Conservation (phyloP, 2,113 vertebrate species). For the Aspidoscelis tigris region DNA sequence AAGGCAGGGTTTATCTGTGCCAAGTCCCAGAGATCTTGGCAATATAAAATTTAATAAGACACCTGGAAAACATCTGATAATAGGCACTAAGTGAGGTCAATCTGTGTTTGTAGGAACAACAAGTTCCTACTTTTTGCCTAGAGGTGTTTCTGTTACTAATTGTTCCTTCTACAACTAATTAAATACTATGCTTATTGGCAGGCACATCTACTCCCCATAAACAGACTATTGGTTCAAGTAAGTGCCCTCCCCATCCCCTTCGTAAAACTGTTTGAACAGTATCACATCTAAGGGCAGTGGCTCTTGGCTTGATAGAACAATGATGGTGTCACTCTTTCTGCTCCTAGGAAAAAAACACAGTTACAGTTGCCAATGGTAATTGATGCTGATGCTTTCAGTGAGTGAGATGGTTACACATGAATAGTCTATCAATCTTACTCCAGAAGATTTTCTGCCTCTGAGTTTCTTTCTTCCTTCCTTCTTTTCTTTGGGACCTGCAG, state of each 20-base stretch:
- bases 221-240: slow-evolving; percentile 44
- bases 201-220: not conserved
- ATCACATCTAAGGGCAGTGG: slow-evolving; percentile 39
- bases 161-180: slow-evolving; percentile 66
- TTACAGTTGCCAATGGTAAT: slow-evolving; percentile 52
- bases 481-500: slow-evolving; percentile 31
- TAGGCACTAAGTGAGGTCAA: slow-evolving; percentile 68
- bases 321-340: slow-evolving; percentile 20
- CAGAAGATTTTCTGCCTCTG: slow-evolving; percentile 12
- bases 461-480: not conserved
- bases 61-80: slow-evolving; percentile 59
- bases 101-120: slow-evolving; percentile 48
- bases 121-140: slow-evolving; percentile 50
- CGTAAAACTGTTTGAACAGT: slow-evolving; percentile 30
- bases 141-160: slow-evolving; percentile 65
- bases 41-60: slow-evolving; percentile 54
- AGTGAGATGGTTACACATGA: slow-evolving; percentile 31
- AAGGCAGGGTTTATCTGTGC: slow-evolving; percentile 55
- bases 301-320: slow-evolving; percentile 50
- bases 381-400: slow-evolving; percentile 46
- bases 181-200: slow-evolving; percentile 43
- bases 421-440: slow-evolving; percentile 47
- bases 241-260: slow-evolving; percentile 37
- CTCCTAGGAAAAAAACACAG: slow-evolving; percentile 37
- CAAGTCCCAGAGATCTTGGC: slow-evolving; percentile 67